phyloP scores from a whole-genome alignment of 1,140 invertebrate species.

The Chrysoperla carnea region DNA sequence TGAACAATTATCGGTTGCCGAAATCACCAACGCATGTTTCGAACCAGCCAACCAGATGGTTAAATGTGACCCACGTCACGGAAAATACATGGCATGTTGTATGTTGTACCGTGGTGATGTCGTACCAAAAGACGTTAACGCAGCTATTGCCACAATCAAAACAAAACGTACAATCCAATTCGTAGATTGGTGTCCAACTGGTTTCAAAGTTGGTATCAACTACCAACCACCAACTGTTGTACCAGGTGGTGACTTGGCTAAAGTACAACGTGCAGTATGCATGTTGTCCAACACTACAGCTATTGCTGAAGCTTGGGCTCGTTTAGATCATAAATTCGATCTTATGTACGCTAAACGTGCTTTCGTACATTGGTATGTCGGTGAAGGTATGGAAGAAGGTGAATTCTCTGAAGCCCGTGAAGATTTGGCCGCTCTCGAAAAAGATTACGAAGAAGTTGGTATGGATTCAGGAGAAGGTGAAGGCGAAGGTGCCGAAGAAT shows the following conservation, averaged over 20 bases:
- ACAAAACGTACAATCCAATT: slow-evolving; percentile 73
- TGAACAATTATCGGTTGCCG: slow-evolving; percentile 62
- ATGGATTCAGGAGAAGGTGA: slow-evolving; percentile 52
- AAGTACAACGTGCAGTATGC: slow-evolving; percentile 52
- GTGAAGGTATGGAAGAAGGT: slow-evolving; percentile 70
- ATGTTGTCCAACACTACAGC: slow-evolving; percentile 75
- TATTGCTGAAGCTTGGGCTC: slow-evolving; percentile 60
- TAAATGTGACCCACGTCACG: slow-evolving; percentile 78
- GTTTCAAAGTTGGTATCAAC: slow-evolving; percentile 69
- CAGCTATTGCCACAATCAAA: slow-evolving; percentile 71
- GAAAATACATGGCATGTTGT: slow-evolving; percentile 83
- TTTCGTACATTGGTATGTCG: slow-evolving; percentile 68
- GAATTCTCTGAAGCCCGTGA: slow-evolving; percentile 72
- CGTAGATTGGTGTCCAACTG: slow-evolving; percentile 83
- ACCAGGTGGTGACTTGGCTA: slow-evolving; percentile 62
- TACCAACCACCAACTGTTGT: slow-evolving; percentile 68
- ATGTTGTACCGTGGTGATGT: slow-evolving; percentile 63
- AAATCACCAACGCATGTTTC: slow-evolving; percentile 82
- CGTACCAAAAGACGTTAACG: slow-evolving; percentile 64
- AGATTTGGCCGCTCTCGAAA: slow-evolving; percentile 63
- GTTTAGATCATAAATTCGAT: slow-evolving; percentile 63
- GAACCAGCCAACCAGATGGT: slow-evolving; percentile 85
- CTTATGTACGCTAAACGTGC: slow-evolving; percentile 64
- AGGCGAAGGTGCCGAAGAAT: slow-evolving; percentile 50
- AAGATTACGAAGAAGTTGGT: slow-evolving; percentile 66